Evolutionary conservation across 2,797 vertebrate species (phyloP).

Genomic region (Mormyrops boulengeri): DNA sequence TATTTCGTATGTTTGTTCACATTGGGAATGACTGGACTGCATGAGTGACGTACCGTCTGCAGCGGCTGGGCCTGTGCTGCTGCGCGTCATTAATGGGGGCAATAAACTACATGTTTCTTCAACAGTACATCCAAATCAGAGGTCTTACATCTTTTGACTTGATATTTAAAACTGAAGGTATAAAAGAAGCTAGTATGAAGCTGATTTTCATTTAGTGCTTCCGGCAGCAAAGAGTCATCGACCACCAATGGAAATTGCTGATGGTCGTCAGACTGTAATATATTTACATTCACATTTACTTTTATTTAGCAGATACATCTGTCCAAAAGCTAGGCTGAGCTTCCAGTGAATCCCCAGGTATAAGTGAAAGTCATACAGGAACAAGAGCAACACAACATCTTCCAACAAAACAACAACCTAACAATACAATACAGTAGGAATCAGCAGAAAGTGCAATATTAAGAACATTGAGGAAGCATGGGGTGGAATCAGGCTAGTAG

Average conservation of each 20-base stretch:
- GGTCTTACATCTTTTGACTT: background rate
- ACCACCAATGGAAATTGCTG: background rate
- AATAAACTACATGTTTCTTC: background rate
- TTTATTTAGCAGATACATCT: background rate
- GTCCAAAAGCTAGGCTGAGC: background rate
- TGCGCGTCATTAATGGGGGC: background rate
- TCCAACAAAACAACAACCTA: background rate
- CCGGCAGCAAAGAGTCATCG: background rate
- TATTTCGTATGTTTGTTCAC: background rate
- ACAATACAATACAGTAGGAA: background rate
- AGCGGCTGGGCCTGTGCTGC: background rate
- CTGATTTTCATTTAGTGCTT: background rate
- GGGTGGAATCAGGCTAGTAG: background rate
- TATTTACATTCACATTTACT: background rate
- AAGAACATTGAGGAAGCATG: background rate
- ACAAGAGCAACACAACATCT: background rate
- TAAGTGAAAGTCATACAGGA: background rate
- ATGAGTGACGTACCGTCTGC: background rate
- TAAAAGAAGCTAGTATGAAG: background rate
- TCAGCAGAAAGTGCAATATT: background rate
- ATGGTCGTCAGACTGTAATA: background rate
- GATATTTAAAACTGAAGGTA: background rate
- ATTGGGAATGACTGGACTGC: background rate
- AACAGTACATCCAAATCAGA: background rate
- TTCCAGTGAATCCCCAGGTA: background rate